These are phyloP conservation scores for Monopis laevigella DNA, from an alignment of 2,888 invertebrate genomes.

Conservation along the genomic window DNA sequence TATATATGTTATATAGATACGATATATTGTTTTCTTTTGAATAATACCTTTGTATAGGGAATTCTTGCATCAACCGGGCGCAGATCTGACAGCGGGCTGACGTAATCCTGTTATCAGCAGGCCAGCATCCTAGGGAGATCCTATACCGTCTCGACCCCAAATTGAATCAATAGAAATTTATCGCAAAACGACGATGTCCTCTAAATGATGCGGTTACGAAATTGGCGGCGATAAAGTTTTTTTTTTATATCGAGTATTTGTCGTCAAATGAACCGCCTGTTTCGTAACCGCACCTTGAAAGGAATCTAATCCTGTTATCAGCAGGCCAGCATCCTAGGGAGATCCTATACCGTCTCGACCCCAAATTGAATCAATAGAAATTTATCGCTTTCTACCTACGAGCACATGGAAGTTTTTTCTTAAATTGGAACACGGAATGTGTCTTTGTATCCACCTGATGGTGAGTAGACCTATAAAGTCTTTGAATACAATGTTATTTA, in stretches of 20 bases:
- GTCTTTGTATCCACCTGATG: too few relatives aligned
- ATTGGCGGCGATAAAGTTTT: too few relatives aligned
- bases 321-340: constrained; percentile 9
- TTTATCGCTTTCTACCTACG: constrained; percentile 17
- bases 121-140: constrained; percentile 11
- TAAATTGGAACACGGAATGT: too few relatives aligned
- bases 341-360: constrained; percentile 3
- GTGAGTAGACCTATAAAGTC: too few relatives aligned
- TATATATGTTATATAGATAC: neutral
- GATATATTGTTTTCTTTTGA: constrained; percentile 1
- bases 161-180: constrained; percentile 19
- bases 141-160: constrained; percentile 4
- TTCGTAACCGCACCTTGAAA: too few relatives aligned
- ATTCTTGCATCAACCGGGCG: neutral
- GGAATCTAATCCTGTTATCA: constrained; percentile 40
- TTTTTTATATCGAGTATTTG: too few relatives aligned
- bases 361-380: constrained; percentile 18
- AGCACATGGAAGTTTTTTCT: too few relatives aligned
- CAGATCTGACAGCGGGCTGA: constrained; percentile 24
- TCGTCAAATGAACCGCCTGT: too few relatives aligned
- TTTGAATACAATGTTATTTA: too few relatives aligned
- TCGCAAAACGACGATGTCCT: too few relatives aligned
- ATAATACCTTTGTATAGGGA: too few relatives aligned
- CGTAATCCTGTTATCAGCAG: constrained; percentile 34
- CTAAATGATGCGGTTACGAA: too few relatives aligned